Evolutionary conservation across 2,113 vertebrate species (phyloP).

Genomic region (Salminus brasiliensis): DNA sequence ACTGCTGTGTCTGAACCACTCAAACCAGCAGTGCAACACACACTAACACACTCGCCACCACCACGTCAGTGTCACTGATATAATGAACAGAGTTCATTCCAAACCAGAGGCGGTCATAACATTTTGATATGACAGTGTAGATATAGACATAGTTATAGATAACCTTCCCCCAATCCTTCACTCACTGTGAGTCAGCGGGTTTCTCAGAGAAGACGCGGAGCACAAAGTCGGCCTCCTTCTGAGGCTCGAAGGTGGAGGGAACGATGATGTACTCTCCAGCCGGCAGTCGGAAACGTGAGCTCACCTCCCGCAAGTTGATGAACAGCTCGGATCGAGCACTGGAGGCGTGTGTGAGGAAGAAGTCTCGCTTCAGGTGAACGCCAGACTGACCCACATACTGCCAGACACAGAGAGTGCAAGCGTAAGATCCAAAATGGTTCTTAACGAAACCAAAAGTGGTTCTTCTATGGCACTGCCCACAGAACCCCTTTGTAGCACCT

Average conservation of each 20-base stretch:
- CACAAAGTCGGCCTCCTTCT: conserved; percentile 87
- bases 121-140: too few species aligned
- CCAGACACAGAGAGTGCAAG: not conserved
- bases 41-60: too few species aligned
- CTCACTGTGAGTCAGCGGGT: conserved; percentile 84
- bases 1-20: too few species aligned
- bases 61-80: too few species aligned
- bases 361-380: conserved; percentile 88
- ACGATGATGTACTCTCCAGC: conserved; percentile 91
- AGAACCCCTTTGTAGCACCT: too few species aligned
- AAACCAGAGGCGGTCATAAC: too few species aligned
- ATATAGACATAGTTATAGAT: too few species aligned
- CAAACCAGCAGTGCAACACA: too few species aligned
- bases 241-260: conserved; percentile 92
- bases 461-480: too few species aligned
- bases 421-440: too few species aligned
- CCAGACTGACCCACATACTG: conserved; percentile 77
- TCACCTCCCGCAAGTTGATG: conserved; percentile 94
- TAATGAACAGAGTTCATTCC: too few species aligned
- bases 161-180: conserved; percentile 1
- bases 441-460: too few species aligned
- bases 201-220: conserved; percentile 94
- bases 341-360: conserved; percentile 87
- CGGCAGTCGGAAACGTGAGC: conserved; percentile 83
- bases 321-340: conserved; percentile 90